A percentile compares a stretch with the other conserved stretches of the same genome.
Conservation (phyloP, 2,888 invertebrate genomes). For the Agriotes lineatus region DNA sequence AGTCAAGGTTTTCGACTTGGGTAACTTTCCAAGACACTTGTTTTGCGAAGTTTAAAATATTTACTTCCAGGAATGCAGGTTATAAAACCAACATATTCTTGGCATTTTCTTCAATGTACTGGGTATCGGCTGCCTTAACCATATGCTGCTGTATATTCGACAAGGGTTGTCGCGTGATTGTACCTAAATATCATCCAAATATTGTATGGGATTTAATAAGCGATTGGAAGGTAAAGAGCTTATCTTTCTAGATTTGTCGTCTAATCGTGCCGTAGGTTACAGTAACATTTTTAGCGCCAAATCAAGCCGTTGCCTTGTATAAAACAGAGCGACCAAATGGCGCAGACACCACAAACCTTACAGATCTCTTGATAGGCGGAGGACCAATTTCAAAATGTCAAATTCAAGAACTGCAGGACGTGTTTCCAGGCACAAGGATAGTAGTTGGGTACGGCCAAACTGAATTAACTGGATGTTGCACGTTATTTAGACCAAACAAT, state of each 20-base stretch:
- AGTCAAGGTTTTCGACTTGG: not conserved
- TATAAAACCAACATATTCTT: slow-evolving; percentile 3
- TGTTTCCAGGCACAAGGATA: slow-evolving; percentile 59
- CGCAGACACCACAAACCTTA: slow-evolving; percentile 56
- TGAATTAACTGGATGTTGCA: slow-evolving; percentile 55
- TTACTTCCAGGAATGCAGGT: not conserved
- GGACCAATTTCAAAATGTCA: slow-evolving; percentile 52
- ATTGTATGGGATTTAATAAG: slow-evolving; percentile 13
- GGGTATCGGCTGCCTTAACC: slow-evolving; percentile 54
- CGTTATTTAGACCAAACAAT: not conserved
- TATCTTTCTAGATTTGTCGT: not conserved
- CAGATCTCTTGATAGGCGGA: slow-evolving; percentile 55
- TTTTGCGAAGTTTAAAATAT: not conserved
- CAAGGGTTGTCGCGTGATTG: slow-evolving; percentile 51
- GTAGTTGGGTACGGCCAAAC: slow-evolving; percentile 59
- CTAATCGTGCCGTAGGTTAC: slow-evolving; percentile 13
- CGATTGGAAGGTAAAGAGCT: slow-evolving; percentile 12
- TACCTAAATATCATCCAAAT: slow-evolving; percentile 43
- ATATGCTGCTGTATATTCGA: slow-evolving; percentile 45
- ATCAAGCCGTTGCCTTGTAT: slow-evolving; percentile 52
- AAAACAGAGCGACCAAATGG: slow-evolving; percentile 58
- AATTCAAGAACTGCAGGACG: slow-evolving; percentile 54
- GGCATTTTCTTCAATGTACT: slow-evolving; percentile 53
- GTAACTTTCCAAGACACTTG: not conserved
- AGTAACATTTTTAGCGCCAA: slow-evolving; percentile 52